Base-by-base conservation (phyloP, 1,140 invertebrate species). In the Nixonia krombeini region DNA sequence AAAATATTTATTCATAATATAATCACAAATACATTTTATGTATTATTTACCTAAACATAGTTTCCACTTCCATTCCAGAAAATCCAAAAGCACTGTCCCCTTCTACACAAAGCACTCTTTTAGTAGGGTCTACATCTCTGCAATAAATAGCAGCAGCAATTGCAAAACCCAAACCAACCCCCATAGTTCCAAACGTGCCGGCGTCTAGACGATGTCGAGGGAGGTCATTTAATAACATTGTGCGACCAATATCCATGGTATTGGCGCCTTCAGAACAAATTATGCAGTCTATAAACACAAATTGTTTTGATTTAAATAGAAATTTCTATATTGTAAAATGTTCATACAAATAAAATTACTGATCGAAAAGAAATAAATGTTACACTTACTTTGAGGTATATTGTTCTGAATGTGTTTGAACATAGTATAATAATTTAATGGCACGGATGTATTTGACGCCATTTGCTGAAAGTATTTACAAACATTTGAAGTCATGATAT, bases 231-330 rank as follows among this genome's bases (percentile, higher is more conserved):
- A 91, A 83, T 10, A 99, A 83, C 82, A 98, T 91, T 0, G 95
- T 92, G 35, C 96, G 88, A 1, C 96, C 96, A 76, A 98, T 98
- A 74, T 98, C 96, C 97, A 99, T 99, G 0, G 97, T 99, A 79
- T 98, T 98, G 7, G 96, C 96, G 29, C 97, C 97, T 87, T 99
- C 97, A 76, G 95, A 97, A n/a, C 98, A 92, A 72, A 99, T 96
- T 1, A 99, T 91, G 12, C 90, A 90, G 86, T 99, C 93, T 86
- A 78, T 72, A 69, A 86, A 85, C 41, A 9, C 13, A 15, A 7
- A 53, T 52, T 29, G 10, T 38, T 28, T 23, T 33, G 46, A 15
- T 49, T 13, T 21, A 46, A 44, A 7, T 37, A 12, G 25, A n/a
- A 1, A 41, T 15, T 23, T 10, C 17, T 17, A n/a, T n/a, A n/a